phyloP scores from a whole-genome alignment of 2,113 vertebrate genomes.

The Martes martes region DNA sequence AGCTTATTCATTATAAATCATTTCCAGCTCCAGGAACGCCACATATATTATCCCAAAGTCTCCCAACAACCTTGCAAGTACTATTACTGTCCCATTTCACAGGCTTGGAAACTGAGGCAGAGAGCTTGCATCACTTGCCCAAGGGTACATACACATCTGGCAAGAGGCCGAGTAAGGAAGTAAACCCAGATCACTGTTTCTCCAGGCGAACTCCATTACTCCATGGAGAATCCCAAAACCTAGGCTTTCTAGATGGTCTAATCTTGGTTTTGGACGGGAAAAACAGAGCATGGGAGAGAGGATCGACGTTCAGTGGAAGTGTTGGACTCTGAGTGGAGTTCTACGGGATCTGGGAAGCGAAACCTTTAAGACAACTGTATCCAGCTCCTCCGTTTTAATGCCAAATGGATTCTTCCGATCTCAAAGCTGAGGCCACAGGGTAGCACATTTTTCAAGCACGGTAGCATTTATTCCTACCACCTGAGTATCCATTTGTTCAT shows the following conservation, averaged over 20 bases:
- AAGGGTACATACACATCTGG: neutral
- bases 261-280: neutral
- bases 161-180: neutral
- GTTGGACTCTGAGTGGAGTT: neutral
- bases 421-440: too few relatives aligned
- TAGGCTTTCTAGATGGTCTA: neutral
- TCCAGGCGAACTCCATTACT: neutral
- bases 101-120: neutral
- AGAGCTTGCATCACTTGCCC: neutral
- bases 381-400: neutral
- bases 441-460: neutral
- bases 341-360: neutral
- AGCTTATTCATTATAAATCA: neutral
- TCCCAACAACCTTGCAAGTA: neutral
- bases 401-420: neutral
- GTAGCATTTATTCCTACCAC: neutral
- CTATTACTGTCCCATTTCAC: too few relatives aligned
- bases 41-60: neutral
- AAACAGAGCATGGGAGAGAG: neutral
- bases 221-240: neutral
- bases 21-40: neutral
- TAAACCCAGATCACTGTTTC: neutral
- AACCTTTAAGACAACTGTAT: neutral
- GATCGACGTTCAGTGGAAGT: neutral
- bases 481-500: neutral